Conservation (phyloP, 2,888 invertebrate genomes). For the Rosalia funebris region DNA sequence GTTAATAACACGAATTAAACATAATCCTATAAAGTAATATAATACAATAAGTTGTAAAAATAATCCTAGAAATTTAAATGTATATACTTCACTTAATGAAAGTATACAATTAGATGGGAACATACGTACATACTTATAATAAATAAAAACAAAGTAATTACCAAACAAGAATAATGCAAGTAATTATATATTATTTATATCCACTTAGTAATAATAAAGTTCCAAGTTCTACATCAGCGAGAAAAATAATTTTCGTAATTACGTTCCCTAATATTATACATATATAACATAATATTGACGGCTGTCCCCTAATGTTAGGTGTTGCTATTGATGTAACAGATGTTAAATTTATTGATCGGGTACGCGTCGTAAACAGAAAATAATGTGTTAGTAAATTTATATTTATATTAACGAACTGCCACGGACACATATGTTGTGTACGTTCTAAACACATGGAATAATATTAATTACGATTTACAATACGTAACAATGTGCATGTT, state of each 20-base stretch:
- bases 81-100: constrained; percentile 49
- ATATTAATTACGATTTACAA: constrained; percentile 38
- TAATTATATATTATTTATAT: constrained; percentile 44
- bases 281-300: constrained; percentile 20
- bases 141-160: constrained; percentile 49
- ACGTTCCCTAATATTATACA: constrained; percentile 12
- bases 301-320: constrained; percentile 36
- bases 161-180: constrained; percentile 41
- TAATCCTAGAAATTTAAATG: constrained; percentile 47
- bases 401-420: constrained; percentile 40
- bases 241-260: constrained; percentile 23
- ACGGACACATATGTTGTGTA: constrained; percentile 35
- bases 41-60: constrained; percentile 42
- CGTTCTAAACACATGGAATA: constrained; percentile 33
- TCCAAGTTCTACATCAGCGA: constrained; percentile 32
- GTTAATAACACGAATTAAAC: constrained; percentile 39
- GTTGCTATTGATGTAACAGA: constrained; percentile 38
- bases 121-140: constrained; percentile 41
- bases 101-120: constrained; percentile 52
- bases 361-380: constrained; percentile 34
- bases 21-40: constrained; percentile 37
- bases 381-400: constrained; percentile 41
- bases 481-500: constrained; percentile 22
- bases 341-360: constrained; percentile 40
- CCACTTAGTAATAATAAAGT: constrained; percentile 35